Percentiles rank a stretch among this genome's conserved stretches.
Conservation (phyloP, 1,140 invertebrate species). For the Coptotermes formosanus region DNA sequence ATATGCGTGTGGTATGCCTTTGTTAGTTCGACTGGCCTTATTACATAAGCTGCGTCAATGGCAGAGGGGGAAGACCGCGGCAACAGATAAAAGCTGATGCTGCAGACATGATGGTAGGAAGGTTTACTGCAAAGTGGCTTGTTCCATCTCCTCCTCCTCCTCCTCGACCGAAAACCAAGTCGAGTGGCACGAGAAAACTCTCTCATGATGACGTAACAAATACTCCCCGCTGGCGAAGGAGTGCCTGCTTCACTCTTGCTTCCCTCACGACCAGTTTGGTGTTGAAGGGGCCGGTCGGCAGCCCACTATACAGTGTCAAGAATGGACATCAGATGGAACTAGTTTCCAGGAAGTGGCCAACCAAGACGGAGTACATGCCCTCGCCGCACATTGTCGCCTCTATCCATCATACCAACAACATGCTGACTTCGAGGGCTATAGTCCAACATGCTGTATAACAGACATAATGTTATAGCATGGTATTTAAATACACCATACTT, state of each 20-base stretch:
- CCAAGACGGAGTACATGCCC: neutral
- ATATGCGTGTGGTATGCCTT: neutral
- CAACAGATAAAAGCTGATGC: constrained; percentile 5
- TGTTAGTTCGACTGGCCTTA: neutral
- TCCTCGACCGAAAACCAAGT: neutral
- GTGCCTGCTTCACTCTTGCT: neutral
- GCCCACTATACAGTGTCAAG: neutral
- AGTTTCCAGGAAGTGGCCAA: neutral
- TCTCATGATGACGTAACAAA: neutral
- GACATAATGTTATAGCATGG: neutral
- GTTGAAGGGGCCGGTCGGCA: neutral
- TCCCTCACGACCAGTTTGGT: neutral
- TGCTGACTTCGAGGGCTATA: neutral
- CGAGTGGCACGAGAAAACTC: neutral
- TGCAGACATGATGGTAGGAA: constrained; percentile 4
- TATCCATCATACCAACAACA: neutral
- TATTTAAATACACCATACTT: neutral
- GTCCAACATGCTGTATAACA: neutral
- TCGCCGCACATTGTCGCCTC: neutral
- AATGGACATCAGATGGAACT: neutral
- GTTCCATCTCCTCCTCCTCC: neutral
- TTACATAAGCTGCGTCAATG: constrained; percentile 5
- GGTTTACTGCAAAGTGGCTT: constrained; percentile 9
- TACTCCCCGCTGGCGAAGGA: neutral
- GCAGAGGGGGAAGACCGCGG: neutral